Conservation (phyloP, 2,797 vertebrate genomes). For the Diplodus puntazzo region DNA sequence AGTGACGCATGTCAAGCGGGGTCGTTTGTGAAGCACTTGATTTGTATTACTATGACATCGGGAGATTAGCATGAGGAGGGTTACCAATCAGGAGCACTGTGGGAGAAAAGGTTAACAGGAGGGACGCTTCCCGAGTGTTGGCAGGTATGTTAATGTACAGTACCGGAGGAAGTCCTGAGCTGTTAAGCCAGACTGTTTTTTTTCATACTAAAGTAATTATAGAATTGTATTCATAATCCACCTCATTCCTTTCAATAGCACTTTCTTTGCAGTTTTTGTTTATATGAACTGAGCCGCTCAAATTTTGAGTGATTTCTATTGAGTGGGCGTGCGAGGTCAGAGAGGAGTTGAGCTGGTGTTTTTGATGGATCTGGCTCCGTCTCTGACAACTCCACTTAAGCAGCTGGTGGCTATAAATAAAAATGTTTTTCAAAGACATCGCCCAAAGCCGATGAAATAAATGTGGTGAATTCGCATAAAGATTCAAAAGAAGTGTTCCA, state of each 20-base stretch:
- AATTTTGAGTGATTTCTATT: conserved; percentile 1
- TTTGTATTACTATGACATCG: too few species aligned
- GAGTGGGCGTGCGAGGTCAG: conserved; percentile 23
- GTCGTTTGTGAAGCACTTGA: too few species aligned
- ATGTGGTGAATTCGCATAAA: conserved; percentile 3
- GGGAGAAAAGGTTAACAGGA: too few species aligned
- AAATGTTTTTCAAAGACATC: background rate
- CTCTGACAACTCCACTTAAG: conserved; percentile 11
- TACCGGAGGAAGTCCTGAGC: too few species aligned
- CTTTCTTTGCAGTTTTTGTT: background rate
- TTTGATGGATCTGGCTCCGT: conserved; percentile 3
- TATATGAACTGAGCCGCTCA: background rate
- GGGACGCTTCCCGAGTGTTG: too few species aligned
- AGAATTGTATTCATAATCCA: background rate
- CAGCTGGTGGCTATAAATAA: conserved; percentile 20
- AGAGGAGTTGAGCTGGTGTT: conserved; percentile 3
- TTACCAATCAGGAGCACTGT: too few species aligned
- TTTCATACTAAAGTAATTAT: background rate
- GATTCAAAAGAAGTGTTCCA: conserved; percentile 23
- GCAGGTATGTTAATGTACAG: too few species aligned
- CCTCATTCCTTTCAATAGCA: background rate
- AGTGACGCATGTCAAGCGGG: too few species aligned
- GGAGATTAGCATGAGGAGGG: too few species aligned
- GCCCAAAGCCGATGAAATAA: conserved; percentile 8
- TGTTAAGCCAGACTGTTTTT: background rate